Conservation (phyloP, 1,140 invertebrate species). For the Drosophila kikkawai region DNA sequence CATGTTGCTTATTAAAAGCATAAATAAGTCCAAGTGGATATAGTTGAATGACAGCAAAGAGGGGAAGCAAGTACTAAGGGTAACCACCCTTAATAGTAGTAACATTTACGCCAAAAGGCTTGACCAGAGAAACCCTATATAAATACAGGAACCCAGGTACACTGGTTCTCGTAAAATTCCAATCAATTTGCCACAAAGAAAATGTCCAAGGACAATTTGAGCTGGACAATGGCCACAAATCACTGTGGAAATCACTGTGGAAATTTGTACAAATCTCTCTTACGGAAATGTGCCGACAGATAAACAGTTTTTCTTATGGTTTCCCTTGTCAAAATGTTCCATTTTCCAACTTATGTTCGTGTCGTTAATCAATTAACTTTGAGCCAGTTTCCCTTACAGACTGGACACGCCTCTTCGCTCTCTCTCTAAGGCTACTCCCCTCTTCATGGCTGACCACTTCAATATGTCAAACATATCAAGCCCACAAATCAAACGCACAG, state of each 20-base stretch:
- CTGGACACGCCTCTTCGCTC: slow-evolving; percentile 55
- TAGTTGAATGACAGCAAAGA: slow-evolving; percentile 31
- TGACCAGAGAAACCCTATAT: slow-evolving; percentile 25
- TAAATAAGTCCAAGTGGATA: slow-evolving; percentile 75
- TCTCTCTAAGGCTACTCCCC: slow-evolving; percentile 1
- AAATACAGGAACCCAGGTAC: slow-evolving; percentile 39
- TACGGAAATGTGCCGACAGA: slow-evolving; percentile 38
- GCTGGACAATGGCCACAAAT: slow-evolving; percentile 78
- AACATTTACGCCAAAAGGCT: slow-evolving; percentile 22
- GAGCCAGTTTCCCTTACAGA: slow-evolving; percentile 35
- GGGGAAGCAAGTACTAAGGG: neutral
- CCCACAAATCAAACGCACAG: slow-evolving; percentile 33
- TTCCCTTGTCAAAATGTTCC: slow-evolving; percentile 40
- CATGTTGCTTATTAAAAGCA: slow-evolving; percentile 83
- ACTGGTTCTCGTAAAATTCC: slow-evolving; percentile 61
- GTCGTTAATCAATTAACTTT: slow-evolving; percentile 80
- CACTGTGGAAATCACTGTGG: slow-evolving; percentile 56
- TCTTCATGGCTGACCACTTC: slow-evolving; percentile 70
- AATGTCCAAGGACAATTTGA: slow-evolving; percentile 63
- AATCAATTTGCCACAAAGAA: slow-evolving; percentile 71
- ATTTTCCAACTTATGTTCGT: slow-evolving; percentile 50
- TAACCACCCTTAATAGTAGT: slow-evolving; percentile 8
- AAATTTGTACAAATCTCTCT: slow-evolving; percentile 49
- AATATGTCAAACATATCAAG: slow-evolving; percentile 80
- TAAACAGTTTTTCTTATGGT: slow-evolving; percentile 41